phyloP scores from a whole-genome alignment of 2,888 invertebrate genomes.

The Octodonta nipae region DNA sequence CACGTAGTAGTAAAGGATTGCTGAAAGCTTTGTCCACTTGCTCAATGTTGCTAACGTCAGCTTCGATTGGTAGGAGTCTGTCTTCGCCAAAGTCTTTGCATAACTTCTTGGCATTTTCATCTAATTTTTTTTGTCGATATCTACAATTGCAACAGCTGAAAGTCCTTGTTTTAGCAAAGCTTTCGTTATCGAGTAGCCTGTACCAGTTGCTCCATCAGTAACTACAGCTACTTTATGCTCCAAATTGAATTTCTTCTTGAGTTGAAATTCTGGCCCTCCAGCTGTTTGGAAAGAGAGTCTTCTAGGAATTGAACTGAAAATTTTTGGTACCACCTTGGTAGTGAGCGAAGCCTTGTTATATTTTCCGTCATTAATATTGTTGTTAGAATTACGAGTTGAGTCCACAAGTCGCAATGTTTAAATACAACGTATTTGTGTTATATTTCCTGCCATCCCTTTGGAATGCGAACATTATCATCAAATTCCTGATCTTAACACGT shows the following conservation, averaged over 20 bases:
- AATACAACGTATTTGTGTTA: too few relatives aligned
- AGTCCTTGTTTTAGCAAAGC: slow-evolving; percentile 53
- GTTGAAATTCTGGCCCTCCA: too few relatives aligned
- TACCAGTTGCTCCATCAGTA: slow-evolving; percentile 60
- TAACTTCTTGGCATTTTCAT: slow-evolving; percentile 48
- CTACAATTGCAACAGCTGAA: slow-evolving; percentile 53
- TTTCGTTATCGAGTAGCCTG: slow-evolving; percentile 54
- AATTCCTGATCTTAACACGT: too few relatives aligned
- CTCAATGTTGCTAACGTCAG: slow-evolving; percentile 59
- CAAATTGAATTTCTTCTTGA: slow-evolving; percentile 6
- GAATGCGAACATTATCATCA: too few relatives aligned
- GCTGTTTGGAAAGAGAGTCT: too few relatives aligned
- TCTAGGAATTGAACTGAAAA: too few relatives aligned
- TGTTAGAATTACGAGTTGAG: too few relatives aligned
- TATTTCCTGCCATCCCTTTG: too few relatives aligned
- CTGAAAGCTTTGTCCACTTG: slow-evolving; percentile 42
- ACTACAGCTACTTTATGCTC: slow-evolving; percentile 56
- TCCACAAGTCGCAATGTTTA: too few relatives aligned
- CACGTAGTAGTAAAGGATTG: slow-evolving; percentile 15
- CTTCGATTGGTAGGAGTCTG: slow-evolving; percentile 53
- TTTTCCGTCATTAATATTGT: neutral
- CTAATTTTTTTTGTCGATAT: slow-evolving; percentile 53
- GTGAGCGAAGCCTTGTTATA: neutral
- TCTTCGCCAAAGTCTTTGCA: slow-evolving; percentile 53
- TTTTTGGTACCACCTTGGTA: neutral